Evolutionary conservation across 2,113 vertebrate genomes (phyloP).

Genomic region (Tympanuchus pallidicinctus): DNA sequence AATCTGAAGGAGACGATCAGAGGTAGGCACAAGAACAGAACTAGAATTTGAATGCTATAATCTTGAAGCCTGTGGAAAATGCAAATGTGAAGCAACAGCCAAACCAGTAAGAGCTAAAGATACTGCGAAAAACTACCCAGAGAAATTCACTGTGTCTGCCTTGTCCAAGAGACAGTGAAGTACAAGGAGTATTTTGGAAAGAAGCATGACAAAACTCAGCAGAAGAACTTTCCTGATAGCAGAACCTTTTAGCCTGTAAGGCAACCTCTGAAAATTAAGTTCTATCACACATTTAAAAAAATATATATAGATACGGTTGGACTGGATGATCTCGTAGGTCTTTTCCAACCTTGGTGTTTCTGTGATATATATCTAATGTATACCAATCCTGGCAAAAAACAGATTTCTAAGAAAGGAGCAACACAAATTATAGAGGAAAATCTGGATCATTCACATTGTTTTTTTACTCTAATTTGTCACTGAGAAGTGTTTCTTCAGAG

Average conservation of each 20-base stretch:
- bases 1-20: neutral
- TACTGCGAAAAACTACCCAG: neutral
- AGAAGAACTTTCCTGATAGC: neutral
- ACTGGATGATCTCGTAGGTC: too few relatives aligned
- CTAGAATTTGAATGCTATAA: neutral
- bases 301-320: too few relatives aligned
- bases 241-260: neutral
- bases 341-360: too few relatives aligned
- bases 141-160: neutral
- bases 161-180: neutral
- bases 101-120: neutral
- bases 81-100: neutral
- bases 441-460: neutral
- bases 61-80: neutral
- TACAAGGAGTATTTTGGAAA: neutral
- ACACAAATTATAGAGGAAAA: neutral
- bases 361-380: neutral
- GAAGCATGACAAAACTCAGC: neutral
- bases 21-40: neutral
- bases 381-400: fast-evolving
- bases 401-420: neutral
- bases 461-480: neutral
- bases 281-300: neutral
- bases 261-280: neutral
- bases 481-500: neutral